phyloP scores from a whole-genome alignment of 2,888 invertebrate genomes.

The Pocota personata region DNA sequence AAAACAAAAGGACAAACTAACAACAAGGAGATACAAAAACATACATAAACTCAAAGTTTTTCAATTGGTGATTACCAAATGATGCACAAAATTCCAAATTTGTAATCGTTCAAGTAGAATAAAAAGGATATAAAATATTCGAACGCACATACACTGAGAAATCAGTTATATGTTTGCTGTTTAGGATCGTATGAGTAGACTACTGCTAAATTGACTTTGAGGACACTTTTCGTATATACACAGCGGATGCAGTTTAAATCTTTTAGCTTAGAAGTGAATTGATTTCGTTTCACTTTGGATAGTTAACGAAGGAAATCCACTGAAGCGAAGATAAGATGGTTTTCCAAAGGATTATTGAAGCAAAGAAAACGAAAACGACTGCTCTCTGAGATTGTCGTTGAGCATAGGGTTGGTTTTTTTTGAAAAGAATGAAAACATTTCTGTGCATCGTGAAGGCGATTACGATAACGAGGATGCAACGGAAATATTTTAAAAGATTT shows the following conservation, averaged over 20 bases:
- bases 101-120: slow-evolving; percentile 52
- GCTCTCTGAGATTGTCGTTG: slow-evolving; percentile 9
- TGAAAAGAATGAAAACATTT: not conserved
- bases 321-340: slow-evolving; percentile 46
- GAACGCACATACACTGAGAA: slow-evolving; percentile 3
- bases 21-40: slow-evolving; percentile 4
- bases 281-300: slow-evolving; percentile 65
- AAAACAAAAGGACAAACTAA: not conserved
- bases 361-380: not conserved
- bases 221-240: not conserved
- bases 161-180: slow-evolving; percentile 37
- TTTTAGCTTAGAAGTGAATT: slow-evolving; percentile 59
- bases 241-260: slow-evolving; percentile 47
- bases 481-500: slow-evolving; percentile 29
- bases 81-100: slow-evolving; percentile 69
- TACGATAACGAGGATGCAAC: slow-evolving; percentile 48
- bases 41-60: not conserved
- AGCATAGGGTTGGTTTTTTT: not conserved
- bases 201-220: slow-evolving; percentile 3
- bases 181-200: slow-evolving; percentile 12
- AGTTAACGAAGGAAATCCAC: slow-evolving; percentile 50
- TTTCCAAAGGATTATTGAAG: slow-evolving; percentile 53
- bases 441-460: slow-evolving; percentile 20
- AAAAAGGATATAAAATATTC: slow-evolving; percentile 52
- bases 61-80: slow-evolving; percentile 47